Evolutionary conservation across 2,888 invertebrate species (phyloP), one percentile per base, ranked within the genome.

Genomic region (Venustoraphidia nigricollis): DNA sequence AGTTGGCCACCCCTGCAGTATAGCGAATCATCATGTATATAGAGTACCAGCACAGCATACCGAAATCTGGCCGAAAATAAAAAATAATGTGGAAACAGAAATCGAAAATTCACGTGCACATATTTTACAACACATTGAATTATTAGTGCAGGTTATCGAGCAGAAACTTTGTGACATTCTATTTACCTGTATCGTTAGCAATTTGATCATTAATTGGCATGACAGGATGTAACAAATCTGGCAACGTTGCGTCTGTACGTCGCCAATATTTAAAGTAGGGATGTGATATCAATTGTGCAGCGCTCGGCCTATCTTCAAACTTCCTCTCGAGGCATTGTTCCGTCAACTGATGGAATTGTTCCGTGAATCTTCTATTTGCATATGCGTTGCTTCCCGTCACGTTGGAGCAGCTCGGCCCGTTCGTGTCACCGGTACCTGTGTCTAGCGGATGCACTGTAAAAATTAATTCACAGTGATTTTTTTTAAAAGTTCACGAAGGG

Each of bases 281-380:
- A 63, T 91, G 87, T 45, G 69, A 73, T 51, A 86, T 64, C 44
- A 90, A 66, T 59, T 86, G 82, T 1, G 70, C 66, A 3, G 84
- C 79, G 8, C 77, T 71, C 44, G 88, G 87, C 45, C 89, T 71
- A 60, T 75, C 72, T n/a, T 69, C 67, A 0, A 84, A 77, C 52
- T 82, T 81, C 52, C 77, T 73, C 58, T 81, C 78, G 56, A 88
- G 66, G 58, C 87, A 82, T 51, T 79, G 64, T 55, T 84, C 83
- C 46, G 81, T 76, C 58, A 91, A 73, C 55, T 83, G 77, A 63
- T 92, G 91, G 65, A 91, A 84, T 56, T 77, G 69, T 54, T 83
- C 81, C 3, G 82, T 76, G 53, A 91, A 85, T 54, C 75, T 74
- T 50, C 88, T 68, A 45, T 73, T 67, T 1, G 72, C 67, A 59